Base-by-base conservation (phyloP, 2,113 vertebrate species). In the Sander vitreus region DNA sequence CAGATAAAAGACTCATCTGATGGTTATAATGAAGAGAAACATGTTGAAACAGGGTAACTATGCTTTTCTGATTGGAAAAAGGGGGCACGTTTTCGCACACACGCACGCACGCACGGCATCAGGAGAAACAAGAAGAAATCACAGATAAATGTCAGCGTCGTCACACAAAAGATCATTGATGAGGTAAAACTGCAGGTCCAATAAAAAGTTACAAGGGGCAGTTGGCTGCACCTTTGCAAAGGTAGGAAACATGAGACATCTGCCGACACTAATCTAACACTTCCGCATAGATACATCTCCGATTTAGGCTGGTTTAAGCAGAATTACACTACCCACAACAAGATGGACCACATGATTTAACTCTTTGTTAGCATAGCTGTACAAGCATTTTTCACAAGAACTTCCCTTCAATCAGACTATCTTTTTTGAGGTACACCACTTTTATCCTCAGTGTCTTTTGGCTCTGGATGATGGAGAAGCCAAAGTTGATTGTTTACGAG, bases 181-280 rank as follows among this genome's bases (percentile, higher is more conserved):
- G 93, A 94, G 93, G 93, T 93, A 93, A 92, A 94, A 93, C 86
- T 83, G 90, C 93, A 94, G 93, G 93, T 94, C 93, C 93, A 91
- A 94, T 91, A 91, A 85, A 89, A 90, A 91, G 82, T 84, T 39
- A 90, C 83, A 90, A 91, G 88, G 89, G 89, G 92, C 92, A 91
- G 85, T 51, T 69, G 72, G 77, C 85, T 87, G 91, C 91, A 39
- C 89, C 82, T 85, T 74, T 47, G 58, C 66, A 33, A 82, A 92
- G 85, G 91, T 91, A 92, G 91, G 87, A 85, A 90, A 91, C 85
- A 78, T 54, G 71, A 90, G 82, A 91, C 85, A 70, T 91, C 90
- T 78, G 86, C 85, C 76, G 48, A 91, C 90, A 86, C 87, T 84
- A 83, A 82, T 90, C 78, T 63, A 88, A 90, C 79, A 84, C 81